phyloP scores from a whole-genome alignment of 2,888 invertebrate genomes.

The Chrysomela aeneicollis region DNA sequence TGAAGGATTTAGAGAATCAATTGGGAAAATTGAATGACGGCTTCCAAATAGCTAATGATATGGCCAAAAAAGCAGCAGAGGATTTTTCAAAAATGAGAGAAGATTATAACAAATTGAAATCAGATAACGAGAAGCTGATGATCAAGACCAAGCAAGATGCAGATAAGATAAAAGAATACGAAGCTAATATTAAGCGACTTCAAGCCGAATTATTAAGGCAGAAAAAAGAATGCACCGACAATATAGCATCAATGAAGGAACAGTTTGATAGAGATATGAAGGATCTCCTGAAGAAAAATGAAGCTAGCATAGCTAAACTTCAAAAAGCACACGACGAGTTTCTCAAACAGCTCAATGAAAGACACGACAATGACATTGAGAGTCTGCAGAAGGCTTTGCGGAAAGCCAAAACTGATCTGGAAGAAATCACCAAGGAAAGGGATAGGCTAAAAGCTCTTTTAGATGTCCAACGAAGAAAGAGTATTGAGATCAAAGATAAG shows the following conservation, averaged over 20 bases:
- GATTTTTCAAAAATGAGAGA: conserved; percentile 15
- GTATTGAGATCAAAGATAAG: conserved; percentile 45
- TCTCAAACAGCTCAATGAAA: conserved; percentile 62
- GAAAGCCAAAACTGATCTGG: conserved; percentile 30
- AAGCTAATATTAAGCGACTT: conserved; percentile 33
- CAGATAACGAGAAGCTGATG: neutral
- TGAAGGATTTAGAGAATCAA: conserved; percentile 34
- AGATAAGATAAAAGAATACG: conserved; percentile 13
- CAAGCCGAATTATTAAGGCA: conserved; percentile 27
- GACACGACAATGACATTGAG: conserved; percentile 64
- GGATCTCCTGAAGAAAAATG: conserved; percentile 64
- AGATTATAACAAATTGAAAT: conserved; percentile 10
- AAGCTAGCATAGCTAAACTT: conserved; percentile 65
- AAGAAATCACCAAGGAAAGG: conserved; percentile 29
- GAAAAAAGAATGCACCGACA: conserved; percentile 52
- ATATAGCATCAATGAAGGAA: conserved; percentile 52
- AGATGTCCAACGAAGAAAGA: conserved; percentile 43
- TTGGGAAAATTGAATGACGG: conserved; percentile 29
- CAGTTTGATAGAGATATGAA: conserved; percentile 67
- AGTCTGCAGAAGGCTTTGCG: conserved; percentile 39
- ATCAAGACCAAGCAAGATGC: neutral
- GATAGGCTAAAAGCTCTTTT: conserved; percentile 41
- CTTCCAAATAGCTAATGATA: conserved; percentile 29
- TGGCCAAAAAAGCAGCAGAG: conserved; percentile 22
- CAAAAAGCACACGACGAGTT: conserved; percentile 66